Conservation (phyloP, 1,140 invertebrate genomes). For the Druon quercuslanigerum region DNA sequence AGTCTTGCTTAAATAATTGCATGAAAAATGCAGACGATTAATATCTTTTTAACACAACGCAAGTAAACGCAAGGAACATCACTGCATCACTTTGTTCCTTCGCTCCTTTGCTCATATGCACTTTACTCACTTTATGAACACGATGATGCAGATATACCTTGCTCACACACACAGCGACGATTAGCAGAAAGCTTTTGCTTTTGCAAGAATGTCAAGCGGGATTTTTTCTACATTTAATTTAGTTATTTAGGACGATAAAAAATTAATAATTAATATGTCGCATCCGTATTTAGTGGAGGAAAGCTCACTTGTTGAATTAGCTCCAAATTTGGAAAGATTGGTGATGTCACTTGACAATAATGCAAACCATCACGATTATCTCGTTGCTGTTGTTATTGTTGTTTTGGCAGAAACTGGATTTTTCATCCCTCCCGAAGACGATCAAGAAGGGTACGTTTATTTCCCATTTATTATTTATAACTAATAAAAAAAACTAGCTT, state of each 20-base stretch:
- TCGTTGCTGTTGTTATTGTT: slow-evolving; percentile 20
- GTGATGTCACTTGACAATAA: neutral
- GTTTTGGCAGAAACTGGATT: slow-evolving; percentile 27
- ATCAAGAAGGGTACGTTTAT: neutral
- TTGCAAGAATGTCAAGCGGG: neutral
- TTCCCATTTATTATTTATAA: too few species aligned
- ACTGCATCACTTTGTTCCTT: too few species aligned
- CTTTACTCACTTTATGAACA: neutral
- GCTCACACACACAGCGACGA: neutral
- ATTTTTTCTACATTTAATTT: neutral
- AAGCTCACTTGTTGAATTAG: slow-evolving; percentile 1
- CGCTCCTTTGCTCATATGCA: neutral
- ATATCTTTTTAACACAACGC: neutral
- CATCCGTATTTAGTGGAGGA: slow-evolving; percentile 6
- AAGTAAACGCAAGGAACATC: neutral
- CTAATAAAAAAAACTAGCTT: too few species aligned
- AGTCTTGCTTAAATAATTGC: neutral
- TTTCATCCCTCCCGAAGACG: neutral
- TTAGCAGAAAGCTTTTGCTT: neutral
- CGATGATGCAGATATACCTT: neutral
- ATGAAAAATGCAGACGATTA: neutral
- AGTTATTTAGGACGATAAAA: neutral
- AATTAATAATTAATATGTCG: neutral
- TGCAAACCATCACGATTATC: slow-evolving; percentile 23
- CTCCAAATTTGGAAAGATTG: slow-evolving; percentile 12